phyloP scores from a whole-genome alignment of 2,797 vertebrate genomes.

The Sibirionetta formosa region DNA sequence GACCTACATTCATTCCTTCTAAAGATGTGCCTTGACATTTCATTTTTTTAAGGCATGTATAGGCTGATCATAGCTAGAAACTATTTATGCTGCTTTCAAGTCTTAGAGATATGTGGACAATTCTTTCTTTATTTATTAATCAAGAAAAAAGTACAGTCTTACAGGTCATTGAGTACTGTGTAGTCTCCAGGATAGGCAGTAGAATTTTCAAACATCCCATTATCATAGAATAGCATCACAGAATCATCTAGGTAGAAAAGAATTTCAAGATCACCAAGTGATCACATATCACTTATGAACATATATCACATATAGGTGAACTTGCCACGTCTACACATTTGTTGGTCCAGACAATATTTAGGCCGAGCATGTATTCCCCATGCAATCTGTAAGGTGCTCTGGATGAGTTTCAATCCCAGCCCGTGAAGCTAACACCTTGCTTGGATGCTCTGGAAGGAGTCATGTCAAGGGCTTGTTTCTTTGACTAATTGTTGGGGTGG shows the following conservation, averaged over 20 bases:
- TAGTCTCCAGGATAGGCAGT: not conserved
- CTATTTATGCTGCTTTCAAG: not conserved
- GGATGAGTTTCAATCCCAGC: fast-evolving
- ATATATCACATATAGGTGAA: not conserved
- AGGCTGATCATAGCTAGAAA: not conserved
- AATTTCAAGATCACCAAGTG: too few species aligned
- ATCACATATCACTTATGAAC: too few species aligned
- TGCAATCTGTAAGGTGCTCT: not conserved
- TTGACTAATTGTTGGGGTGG: not conserved
- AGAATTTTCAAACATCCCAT: not conserved
- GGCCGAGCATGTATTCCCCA: not conserved
- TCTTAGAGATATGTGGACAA: not conserved
- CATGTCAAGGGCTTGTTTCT: not conserved
- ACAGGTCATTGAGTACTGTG: not conserved
- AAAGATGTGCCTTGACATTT: not conserved
- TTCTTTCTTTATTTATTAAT: not conserved
- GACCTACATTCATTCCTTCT: not conserved
- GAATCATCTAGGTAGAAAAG: too few species aligned
- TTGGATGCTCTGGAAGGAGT: not conserved
- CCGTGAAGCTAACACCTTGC: not conserved
- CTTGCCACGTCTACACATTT: not conserved
- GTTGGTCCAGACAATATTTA: not conserved
- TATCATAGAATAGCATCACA: too few species aligned
- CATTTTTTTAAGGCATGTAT: not conserved
- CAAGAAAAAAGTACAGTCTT: not conserved